phyloP scores from a whole-genome alignment of 2,797 vertebrate genomes.

The Myripristis murdjan region DNA sequence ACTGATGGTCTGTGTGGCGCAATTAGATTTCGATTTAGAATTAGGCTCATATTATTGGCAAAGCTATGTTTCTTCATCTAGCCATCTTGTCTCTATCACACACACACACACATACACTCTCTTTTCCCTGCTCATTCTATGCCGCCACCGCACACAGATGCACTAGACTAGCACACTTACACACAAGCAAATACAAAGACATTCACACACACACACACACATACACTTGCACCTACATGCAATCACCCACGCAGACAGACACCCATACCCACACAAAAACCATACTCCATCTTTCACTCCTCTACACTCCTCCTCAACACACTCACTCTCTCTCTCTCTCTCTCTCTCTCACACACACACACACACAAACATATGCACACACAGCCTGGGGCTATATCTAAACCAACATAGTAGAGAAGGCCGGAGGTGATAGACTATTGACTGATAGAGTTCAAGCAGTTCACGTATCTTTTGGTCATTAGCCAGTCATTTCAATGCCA shows the following conservation, averaged over 20 bases:
- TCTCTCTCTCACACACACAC: neutral
- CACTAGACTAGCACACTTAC: too few species aligned
- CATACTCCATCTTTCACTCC: too few species aligned
- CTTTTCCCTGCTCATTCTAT: conserved; percentile 40
- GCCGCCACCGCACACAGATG: conserved; percentile 17
- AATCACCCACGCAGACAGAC: conserved; percentile 21
- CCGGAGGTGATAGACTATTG: conserved; percentile 71
- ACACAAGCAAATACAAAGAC: too few species aligned
- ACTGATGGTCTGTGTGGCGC: conserved; percentile 32
- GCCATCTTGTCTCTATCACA: conserved; percentile 46
- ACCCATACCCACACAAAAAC: neutral
- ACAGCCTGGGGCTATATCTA: conserved; percentile 69
- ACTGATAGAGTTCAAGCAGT: conserved; percentile 70
- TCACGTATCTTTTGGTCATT: conserved; percentile 68
- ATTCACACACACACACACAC: conserved; percentile 20
- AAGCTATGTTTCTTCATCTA: conserved; percentile 57
- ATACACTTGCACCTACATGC: neutral
- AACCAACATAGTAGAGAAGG: conserved; percentile 61
- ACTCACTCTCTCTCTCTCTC: too few species aligned
- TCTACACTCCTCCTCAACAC: too few species aligned
- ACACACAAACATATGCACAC: conserved; percentile 20
- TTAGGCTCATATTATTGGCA: conserved; percentile 37
- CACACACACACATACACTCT: neutral
- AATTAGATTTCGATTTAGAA: conserved; percentile 21
- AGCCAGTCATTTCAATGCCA: conserved; percentile 72